A percentile compares a stretch with the other conserved stretches of the same genome.
These are phyloP conservation scores for Crenuchus spilurus DNA, from an alignment of 2,797 vertebrate genomes.

Conservation along the genomic window DNA sequence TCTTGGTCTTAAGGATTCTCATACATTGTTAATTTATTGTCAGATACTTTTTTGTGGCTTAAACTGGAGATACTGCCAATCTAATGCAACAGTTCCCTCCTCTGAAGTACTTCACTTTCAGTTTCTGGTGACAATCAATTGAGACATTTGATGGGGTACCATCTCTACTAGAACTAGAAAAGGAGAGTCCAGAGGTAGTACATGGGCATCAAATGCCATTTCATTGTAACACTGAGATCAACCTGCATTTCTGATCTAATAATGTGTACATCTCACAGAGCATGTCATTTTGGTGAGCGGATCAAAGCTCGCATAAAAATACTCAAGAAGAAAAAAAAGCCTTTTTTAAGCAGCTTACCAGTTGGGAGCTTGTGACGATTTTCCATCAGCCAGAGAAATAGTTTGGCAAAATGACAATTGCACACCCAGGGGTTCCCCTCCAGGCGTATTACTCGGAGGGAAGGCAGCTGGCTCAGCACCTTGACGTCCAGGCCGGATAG, in stretches of 20 bases:
- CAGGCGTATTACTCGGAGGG: conserved; percentile 82
- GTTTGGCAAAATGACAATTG: conserved; percentile 88
- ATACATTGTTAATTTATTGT: conserved; percentile 42
- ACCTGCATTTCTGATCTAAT: background rate
- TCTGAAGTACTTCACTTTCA: conserved; percentile 1
- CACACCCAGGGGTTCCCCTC: conserved; percentile 95
- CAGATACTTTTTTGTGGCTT: conserved; percentile 22
- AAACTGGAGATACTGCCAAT: background rate
- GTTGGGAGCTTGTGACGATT: conserved; percentile 87
- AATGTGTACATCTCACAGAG: background rate
- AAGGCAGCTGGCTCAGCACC: conserved; percentile 82
- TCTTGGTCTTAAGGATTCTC: conserved; percentile 23
- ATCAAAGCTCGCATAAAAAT: conserved; percentile 15
- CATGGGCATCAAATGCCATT: background rate
- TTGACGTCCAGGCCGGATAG: conserved; percentile 81
- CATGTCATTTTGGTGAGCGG: background rate
- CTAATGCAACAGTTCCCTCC: background rate
- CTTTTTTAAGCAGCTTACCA: conserved; percentile 74
- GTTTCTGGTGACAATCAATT: background rate
- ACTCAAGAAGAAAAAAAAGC: background rate
- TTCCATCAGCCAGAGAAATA: conserved; percentile 90
- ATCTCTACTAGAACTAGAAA: background rate
- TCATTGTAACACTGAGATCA: background rate
- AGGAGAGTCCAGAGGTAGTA: too few species aligned
- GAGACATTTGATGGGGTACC: background rate